These are phyloP conservation scores for Crax fasciolata DNA, from an alignment of 2,797 vertebrate species.

Conservation along the genomic window DNA sequence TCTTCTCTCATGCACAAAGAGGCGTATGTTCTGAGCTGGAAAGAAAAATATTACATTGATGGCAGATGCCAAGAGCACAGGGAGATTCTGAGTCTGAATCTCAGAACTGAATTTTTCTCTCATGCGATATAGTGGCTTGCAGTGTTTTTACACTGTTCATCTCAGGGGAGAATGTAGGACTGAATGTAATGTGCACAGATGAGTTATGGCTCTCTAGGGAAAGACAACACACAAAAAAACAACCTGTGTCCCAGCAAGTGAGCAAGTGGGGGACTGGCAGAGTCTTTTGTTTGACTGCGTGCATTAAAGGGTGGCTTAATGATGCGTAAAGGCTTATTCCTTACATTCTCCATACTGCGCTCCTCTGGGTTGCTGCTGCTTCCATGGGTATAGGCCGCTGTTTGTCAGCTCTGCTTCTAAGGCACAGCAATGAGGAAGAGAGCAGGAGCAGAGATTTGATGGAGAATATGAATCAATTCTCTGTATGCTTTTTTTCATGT, in stretches of 20 bases:
- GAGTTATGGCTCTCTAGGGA: not conserved
- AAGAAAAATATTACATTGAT: not conserved
- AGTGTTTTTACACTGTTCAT: not conserved
- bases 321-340: not conserved
- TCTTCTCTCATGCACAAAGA: constrained; percentile 32
- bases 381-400: not conserved
- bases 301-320: not conserved
- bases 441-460: not conserved
- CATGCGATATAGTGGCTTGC: not conserved
- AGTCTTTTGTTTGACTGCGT: constrained; percentile 24
- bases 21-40: not conserved
- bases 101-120: not conserved
- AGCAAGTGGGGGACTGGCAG: not conserved
- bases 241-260: not conserved
- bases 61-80: not conserved
- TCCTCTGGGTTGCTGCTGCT: not conserved
- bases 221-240: not conserved
- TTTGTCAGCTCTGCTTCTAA: not conserved
- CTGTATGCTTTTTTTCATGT: accelerated
- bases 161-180: not conserved
- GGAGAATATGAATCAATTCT: accelerated
- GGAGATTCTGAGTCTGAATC: not conserved
- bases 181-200: not conserved
- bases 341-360: not conserved
- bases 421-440: not conserved